Evolutionary conservation across 2,113 vertebrate genomes (phyloP), one percentile per base, ranked within the genome.

Genomic region (Apodemus speciosus): DNA sequence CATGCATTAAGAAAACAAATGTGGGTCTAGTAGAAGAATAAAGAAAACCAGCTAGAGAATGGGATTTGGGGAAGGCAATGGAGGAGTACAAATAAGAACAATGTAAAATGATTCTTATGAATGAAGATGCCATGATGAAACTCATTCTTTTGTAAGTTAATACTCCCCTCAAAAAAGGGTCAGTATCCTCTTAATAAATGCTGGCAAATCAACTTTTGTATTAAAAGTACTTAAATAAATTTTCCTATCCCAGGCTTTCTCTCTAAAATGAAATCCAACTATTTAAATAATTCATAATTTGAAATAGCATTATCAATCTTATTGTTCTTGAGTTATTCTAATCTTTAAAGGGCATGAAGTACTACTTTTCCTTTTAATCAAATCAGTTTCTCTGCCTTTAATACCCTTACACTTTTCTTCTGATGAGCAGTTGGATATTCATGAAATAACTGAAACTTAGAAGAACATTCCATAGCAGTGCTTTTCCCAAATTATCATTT

Each of bases 211-310:
- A 66, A 66, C n/a, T 46, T 84, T 38, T 80, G 7, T 72, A 85
- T 73, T 89, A 72, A 80, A 72, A 56, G 18, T 43, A 87, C 30
- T 88, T 84, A 87, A 60, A 73, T 81, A 56, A 94, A 75, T 35
- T 71, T 95, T 71, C 40, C 49, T 40, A 93, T 64, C 38, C 5
- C 11, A 16, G 5, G 21, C 18, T 81, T 73, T 84, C 68, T 64
- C 38, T 56, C 20, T 87, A 83, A 95, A 84, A 94, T 85, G 16
- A 86, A 75, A 75, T 73, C 46, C n/a, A 89, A 84, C 73, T 18
- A 90, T 58, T 94, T 88, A 64, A 76, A 64, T 72, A 77, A 85
- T 72, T 91, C 6, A 71, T 71, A 88, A 77, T 88, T 92, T 96
- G 60, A 92, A 94, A 71, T 20, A 83, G 62, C 51, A 79, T 85